Evolutionary conservation across 2,888 invertebrate genomes (phyloP), one percentile per base, ranked within the genome.

Genomic region (Pyrochroa serraticornis): DNA sequence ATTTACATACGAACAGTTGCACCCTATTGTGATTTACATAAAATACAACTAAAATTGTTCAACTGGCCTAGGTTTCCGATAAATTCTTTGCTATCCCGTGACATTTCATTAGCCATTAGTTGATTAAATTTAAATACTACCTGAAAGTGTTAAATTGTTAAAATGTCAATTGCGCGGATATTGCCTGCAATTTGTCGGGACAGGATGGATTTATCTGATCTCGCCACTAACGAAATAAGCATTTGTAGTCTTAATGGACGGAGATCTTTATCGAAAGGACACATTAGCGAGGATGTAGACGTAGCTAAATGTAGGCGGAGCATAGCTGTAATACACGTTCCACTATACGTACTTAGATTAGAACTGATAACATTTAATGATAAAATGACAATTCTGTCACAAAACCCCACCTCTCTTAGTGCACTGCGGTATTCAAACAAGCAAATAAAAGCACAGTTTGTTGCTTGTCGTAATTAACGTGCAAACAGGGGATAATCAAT

Each of bases 371-470:
- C 65, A 60, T 59, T 62, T 70, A 70, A 72, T 70, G 70, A 72
- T 71, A 71, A 71, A 74, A 69, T 70, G 74, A 74, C 74, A 74
- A 71, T 73, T 72, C 66, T 71, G 74, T 73, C 73, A 74, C 68
- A 67, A 63, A 66, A 67, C 73, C 69, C 72, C 74, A 63, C 74
- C 74, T 64, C 54, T 58, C 62, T 44, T 53, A 14, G 10, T 30
- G 34, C 50, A 32, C 32, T 34, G 30, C 13, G 8, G 31, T 60
- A 42, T 49, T 37, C 44, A 44, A 61, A 59, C 56, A 61, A 50
- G 60, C 60, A 54, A 62, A 64, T 65, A 63, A 58, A 63, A 63
- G 51, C 65, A 53, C 35, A 52, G 57, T 56, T 57, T 55, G 57
- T 49, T 44, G 57, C 58, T 59, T 51, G 59, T 64, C 55, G 55